Evolutionary conservation across 1,140 invertebrate species (phyloP).

Genomic region (Coptotermes formosanus): DNA sequence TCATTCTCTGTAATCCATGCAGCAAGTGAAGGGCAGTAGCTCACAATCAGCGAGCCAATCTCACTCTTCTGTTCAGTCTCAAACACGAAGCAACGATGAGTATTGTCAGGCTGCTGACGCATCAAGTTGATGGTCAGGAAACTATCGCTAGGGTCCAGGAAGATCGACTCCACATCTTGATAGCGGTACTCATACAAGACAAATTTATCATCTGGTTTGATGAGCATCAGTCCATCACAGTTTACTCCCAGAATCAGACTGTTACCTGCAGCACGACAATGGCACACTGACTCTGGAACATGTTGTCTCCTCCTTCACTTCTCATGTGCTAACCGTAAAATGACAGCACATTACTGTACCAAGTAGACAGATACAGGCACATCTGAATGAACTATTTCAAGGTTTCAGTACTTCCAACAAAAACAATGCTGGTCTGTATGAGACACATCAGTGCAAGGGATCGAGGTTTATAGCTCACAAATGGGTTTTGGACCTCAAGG

Average conservation of each 20-base stretch:
- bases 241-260: conserved; percentile 81
- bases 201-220: conserved; percentile 86
- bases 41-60: conserved; percentile 88
- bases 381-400: no score
- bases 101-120: conserved; percentile 60
- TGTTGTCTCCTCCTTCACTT: not conserved
- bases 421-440: no score
- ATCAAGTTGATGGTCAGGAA: conserved; percentile 80
- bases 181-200: conserved; percentile 87
- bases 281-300: conserved; percentile 8
- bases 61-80: conserved; percentile 87
- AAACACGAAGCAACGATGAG: conserved; percentile 89
- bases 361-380: no score
- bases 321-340: no score
- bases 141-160: conserved; percentile 87
- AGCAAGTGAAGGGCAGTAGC: conserved; percentile 82
- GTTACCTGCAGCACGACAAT: conserved; percentile 46
- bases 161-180: conserved; percentile 84
- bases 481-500: no score
- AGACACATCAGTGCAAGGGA: no score
- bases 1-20: conserved; percentile 84
- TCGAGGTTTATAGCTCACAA: no score
- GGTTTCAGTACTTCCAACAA: no score
- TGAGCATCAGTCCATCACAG: conserved; percentile 83
- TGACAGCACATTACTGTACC: no score